Conservation (phyloP, 1,140 invertebrate species). For the Xylocopa sonorina region DNA sequence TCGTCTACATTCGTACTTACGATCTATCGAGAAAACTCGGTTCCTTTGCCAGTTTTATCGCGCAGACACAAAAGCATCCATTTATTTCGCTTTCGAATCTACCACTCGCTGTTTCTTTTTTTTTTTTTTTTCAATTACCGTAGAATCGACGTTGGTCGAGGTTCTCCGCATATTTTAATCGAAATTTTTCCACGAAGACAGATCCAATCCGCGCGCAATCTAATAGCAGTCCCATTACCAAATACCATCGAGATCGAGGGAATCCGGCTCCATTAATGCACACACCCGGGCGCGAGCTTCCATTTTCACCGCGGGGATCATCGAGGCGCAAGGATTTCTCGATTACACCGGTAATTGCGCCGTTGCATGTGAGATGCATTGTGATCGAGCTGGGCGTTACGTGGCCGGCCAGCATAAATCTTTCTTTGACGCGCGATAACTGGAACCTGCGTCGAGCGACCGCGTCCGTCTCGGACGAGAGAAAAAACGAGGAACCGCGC, state of each 20-base stretch:
- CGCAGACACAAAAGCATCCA: too few relatives aligned
- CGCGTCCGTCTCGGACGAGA: neutral
- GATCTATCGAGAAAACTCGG: too few relatives aligned
- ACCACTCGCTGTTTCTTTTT: too few relatives aligned
- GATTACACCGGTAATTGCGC: conserved; percentile 23
- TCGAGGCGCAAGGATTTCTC: conserved; percentile 28
- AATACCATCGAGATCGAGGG: conserved; percentile 63
- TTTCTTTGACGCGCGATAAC: neutral
- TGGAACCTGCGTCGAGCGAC: neutral
- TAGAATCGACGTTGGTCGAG: too few relatives aligned
- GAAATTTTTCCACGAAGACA: too few relatives aligned
- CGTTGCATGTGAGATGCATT: conserved; percentile 21
- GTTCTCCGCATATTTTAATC: too few relatives aligned
- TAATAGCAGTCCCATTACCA: conserved; percentile 43
- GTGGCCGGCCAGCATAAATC: conserved; percentile 6
- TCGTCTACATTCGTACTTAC: too few relatives aligned
- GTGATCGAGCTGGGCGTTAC: conserved; percentile 24
- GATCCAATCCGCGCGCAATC: too few relatives aligned
- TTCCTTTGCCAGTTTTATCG: too few relatives aligned
- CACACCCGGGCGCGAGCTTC: neutral
- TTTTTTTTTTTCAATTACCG: too few relatives aligned
- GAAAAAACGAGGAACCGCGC: too few relatives aligned
- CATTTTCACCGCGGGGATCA: conserved; percentile 21
- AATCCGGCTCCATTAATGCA: conserved; percentile 21
- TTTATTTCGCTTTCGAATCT: too few relatives aligned